These are phyloP conservation scores for Macroramphosus scolopax DNA, from an alignment of 2,797 vertebrate genomes.

Conservation along the genomic window DNA sequence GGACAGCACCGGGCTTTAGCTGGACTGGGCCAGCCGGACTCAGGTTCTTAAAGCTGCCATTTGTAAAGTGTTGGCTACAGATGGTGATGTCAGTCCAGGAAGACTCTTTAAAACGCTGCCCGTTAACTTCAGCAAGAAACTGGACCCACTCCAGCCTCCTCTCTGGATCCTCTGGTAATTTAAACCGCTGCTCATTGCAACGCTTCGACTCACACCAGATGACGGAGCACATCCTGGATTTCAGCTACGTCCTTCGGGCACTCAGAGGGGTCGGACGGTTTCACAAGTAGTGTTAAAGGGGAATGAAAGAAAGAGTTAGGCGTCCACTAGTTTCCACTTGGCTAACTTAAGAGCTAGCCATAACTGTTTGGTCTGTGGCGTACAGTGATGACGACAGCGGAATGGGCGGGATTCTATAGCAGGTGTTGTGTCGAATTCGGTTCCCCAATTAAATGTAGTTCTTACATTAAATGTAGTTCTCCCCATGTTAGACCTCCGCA, in stretches of 20 bases:
- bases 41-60: slow-evolving; percentile 19
- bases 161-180: slow-evolving; percentile 50
- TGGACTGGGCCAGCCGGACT: background rate
- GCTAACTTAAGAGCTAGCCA: too few relatives aligned
- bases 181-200: slow-evolving; percentile 27
- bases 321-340: too few relatives aligned
- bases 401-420: too few relatives aligned
- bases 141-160: slow-evolving; percentile 54
- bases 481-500: too few relatives aligned
- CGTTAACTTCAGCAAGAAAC: slow-evolving; percentile 45
- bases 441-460: too few relatives aligned
- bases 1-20: slow-evolving; percentile 29
- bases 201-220: slow-evolving; percentile 29
- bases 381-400: too few relatives aligned
- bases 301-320: too few relatives aligned
- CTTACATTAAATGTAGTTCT: too few relatives aligned
- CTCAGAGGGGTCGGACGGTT: too few relatives aligned
- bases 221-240: slow-evolving; percentile 45
- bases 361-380: too few relatives aligned
- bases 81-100: slow-evolving; percentile 52
- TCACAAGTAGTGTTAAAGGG: background rate
- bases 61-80: slow-evolving; percentile 43
- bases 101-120: slow-evolving; percentile 39
- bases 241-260: too few relatives aligned
- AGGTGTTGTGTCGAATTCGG: too few relatives aligned